These are phyloP conservation scores for Blennius ocellaris DNA, from an alignment of 2,113 vertebrate genomes.

Conservation along the genomic window DNA sequence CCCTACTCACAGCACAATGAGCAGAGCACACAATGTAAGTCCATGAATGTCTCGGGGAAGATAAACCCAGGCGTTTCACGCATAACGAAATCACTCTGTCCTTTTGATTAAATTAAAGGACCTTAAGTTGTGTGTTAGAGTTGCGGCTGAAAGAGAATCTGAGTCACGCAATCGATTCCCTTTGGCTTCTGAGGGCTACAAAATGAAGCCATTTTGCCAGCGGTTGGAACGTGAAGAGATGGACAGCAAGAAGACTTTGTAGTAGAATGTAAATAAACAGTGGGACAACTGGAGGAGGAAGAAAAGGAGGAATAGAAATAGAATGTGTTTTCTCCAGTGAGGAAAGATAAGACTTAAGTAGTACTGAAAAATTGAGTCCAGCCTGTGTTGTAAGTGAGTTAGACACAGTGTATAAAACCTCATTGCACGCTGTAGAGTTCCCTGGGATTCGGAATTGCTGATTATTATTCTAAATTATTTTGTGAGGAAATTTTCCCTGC, in stretches of 20 bases:
- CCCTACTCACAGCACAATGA: constrained; percentile 40
- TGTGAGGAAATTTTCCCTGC: neutral
- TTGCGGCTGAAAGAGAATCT: constrained; percentile 34
- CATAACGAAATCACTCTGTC: constrained; percentile 65
- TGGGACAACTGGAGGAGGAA: constrained; percentile 6
- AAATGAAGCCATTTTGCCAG: constrained; percentile 55
- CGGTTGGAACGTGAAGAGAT: constrained; percentile 19
- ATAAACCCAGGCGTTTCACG: constrained; percentile 63
- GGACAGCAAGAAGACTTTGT: constrained; percentile 28
- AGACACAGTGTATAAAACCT: constrained; percentile 40
- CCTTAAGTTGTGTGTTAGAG: constrained; percentile 44
- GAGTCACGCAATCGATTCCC: constrained; percentile 65
- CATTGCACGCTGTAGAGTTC: constrained; percentile 21
- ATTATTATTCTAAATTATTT: constrained; percentile 27
- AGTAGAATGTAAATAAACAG: constrained; percentile 55
- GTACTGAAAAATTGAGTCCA: constrained; percentile 46
- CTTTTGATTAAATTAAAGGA: constrained; percentile 72
- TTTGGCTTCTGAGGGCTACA: constrained; percentile 46
- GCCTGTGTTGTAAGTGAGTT: constrained; percentile 41
- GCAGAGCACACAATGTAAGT: constrained; percentile 27
- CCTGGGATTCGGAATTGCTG: constrained; percentile 30
- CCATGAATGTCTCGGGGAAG: constrained; percentile 59
- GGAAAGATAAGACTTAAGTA: constrained; percentile 54
- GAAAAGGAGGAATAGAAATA: constrained; percentile 8
- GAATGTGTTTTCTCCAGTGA: constrained; percentile 40